These are phyloP conservation scores for Porites cylindrica DNA, from an alignment of 92 coral and sea anemone species.

Conservation along the genomic window DNA sequence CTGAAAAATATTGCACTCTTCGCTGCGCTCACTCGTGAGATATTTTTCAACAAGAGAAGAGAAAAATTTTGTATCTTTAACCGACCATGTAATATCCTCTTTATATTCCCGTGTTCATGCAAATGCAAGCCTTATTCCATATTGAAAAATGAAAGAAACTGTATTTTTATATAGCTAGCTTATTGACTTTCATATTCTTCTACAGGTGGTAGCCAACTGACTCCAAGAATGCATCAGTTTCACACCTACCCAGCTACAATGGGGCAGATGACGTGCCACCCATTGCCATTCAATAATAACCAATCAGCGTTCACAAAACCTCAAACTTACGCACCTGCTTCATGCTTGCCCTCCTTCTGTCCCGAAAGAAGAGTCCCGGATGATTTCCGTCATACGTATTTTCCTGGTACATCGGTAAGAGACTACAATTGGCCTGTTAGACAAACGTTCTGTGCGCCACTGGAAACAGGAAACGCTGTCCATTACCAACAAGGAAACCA, in stretches of 20 bases:
- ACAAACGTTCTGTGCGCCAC: conserved; percentile 12
- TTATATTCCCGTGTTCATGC: too few relatives aligned
- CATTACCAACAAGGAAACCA: conserved; percentile 9
- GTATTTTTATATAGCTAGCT: too few relatives aligned
- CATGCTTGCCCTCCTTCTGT: not conserved
- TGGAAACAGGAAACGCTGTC: conserved; percentile 11
- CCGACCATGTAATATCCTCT: too few relatives aligned
- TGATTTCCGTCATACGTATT: not conserved
- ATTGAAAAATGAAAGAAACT: too few relatives aligned
- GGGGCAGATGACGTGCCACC: not conserved
- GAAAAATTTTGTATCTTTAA: too few relatives aligned
- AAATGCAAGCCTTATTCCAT: too few relatives aligned
- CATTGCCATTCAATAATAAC: conserved; percentile 15
- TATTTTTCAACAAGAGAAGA: too few relatives aligned
- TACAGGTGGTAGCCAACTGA: not conserved
- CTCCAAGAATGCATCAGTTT: conserved; percentile 3
- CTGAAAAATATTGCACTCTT: too few relatives aligned
- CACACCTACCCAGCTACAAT: not conserved
- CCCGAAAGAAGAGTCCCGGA: not conserved
- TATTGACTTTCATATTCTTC: not conserved
- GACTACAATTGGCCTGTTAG: conserved; percentile 1
- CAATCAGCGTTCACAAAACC: not conserved
- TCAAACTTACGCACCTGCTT: not conserved
- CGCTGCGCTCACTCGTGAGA: too few relatives aligned
- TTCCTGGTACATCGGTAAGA: not conserved